Base-by-base conservation (phyloP, 1,140 invertebrate genomes). In the Drosophila lini region DNA sequence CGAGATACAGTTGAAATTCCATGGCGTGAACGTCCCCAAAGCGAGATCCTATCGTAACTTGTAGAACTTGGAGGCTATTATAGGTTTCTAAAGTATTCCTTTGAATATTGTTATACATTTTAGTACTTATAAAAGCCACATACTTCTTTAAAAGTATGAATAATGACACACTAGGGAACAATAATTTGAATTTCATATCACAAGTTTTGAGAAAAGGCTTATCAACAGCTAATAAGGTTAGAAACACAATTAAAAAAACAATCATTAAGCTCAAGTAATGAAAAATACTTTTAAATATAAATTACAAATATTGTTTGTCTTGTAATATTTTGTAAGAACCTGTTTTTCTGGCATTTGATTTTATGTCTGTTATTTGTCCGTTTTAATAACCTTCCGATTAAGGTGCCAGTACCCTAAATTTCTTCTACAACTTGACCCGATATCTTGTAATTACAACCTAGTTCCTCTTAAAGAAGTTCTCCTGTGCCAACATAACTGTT, bases 401-500 rank as follows among this genome's bases (percentile, higher is more conserved):
- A 16, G n/a, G 15, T n/a, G 7, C 8, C 7, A n/a, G 0, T 38
- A 15, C 32, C 13, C 10, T 3, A 25, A 55, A 55, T 1, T 55
- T 55, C 34, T 38, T 32, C 34, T 53, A 53, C 1, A 52, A 34
- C 28, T 19, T 13, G 9, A 19, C 15, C 19, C 6, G 15, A 25
- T n/a, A 28, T 55, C 11, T 22, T 28, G 9, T 11, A 16, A 31
- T n/a, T 11, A 15, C 3, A 5, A 53, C 2, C 8, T 55, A 11
- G 34, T 38, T 34, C n/a, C 3, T 42, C 4, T 19, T 47, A 40
- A n/a, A 34, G 42, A 71, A 15, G 13, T 15, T 70, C 3, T 5
- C 19, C 67, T 71, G 60, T 76, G 48, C 41, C 60, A 40, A 44
- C 61, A 67, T 67, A 76, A 76, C 71, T 53, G 59, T 64, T 75